Percentiles rank a stretch among this genome's conserved stretches.
phyloP scores from a whole-genome alignment of 2,797 vertebrate genomes.

The Rhinophrynus dorsalis region DNA sequence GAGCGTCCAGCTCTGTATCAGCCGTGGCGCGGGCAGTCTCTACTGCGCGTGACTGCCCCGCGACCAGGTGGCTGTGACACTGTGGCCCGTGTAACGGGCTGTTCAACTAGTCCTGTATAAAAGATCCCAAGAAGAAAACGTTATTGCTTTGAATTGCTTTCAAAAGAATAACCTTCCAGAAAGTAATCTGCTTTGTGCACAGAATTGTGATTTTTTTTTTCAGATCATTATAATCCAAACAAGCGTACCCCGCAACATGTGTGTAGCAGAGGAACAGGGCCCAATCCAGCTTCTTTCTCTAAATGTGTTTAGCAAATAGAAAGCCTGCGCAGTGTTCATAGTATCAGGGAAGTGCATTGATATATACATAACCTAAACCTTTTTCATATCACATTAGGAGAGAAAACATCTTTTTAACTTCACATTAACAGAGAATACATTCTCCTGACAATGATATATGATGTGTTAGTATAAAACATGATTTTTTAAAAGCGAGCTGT shows the following conservation, averaged over 20 bases:
- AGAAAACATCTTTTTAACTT: slow-evolving; percentile 56
- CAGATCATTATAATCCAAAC: slow-evolving; percentile 54
- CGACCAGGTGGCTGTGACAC: no score
- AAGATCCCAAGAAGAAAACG: slow-evolving; percentile 4
- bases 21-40: no score
- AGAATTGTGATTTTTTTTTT: no score
- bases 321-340: slow-evolving; percentile 26
- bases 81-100: no score
- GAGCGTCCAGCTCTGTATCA: no score
- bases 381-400: not conserved
- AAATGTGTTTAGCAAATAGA: slow-evolving; percentile 56
- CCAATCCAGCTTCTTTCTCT: slow-evolving; percentile 53
- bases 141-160: not conserved
- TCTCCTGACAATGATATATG: slow-evolving; percentile 55
- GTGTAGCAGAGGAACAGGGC: slow-evolving; percentile 44
- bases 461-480: slow-evolving; percentile 55
- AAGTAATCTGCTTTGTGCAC: slow-evolving; percentile 60
- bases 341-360: slow-evolving; percentile 52
- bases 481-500: slow-evolving; percentile 46
- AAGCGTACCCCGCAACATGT: slow-evolving; percentile 53
- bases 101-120: no score
- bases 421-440: slow-evolving; percentile 46
- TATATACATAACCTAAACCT: slow-evolving; percentile 53
- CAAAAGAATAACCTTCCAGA: slow-evolving; percentile 6
- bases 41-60: no score